Evolutionary conservation across 2,888 invertebrate genomes (phyloP).

Genomic region (Eupsilia transversa): DNA sequence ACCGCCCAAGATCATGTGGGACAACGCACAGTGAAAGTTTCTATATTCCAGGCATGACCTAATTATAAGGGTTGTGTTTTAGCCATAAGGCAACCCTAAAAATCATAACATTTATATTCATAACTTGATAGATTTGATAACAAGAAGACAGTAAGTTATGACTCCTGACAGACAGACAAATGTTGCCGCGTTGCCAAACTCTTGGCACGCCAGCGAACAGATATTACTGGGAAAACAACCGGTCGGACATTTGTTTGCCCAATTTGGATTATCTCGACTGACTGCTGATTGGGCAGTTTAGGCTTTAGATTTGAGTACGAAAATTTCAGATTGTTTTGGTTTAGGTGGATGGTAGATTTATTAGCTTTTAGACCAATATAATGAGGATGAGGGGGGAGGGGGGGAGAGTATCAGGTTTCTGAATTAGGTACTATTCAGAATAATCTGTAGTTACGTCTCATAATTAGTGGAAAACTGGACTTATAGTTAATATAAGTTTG

Average conservation of each 20-base stretch:
- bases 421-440: neutral
- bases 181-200: conserved; percentile 61
- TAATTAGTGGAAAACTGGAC: too few relatives aligned
- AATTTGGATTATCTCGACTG: conserved; percentile 64
- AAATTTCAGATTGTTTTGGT: conserved; percentile 43
- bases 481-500: too few relatives aligned
- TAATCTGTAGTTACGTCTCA: too few relatives aligned
- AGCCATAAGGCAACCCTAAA: neutral
- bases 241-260: conserved; percentile 60
- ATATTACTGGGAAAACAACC: conserved; percentile 60
- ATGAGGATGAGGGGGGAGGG: too few relatives aligned
- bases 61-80: neutral
- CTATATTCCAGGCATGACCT: too few relatives aligned
- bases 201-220: conserved; percentile 37
- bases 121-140: conserved; percentile 63
- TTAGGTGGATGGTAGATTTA: neutral
- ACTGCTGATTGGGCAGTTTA: conserved; percentile 65
- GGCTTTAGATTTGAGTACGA: conserved; percentile 55
- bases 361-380: neutral
- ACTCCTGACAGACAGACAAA: conserved; percentile 68
- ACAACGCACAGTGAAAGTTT: neutral
- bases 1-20: neutral
- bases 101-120: conserved; percentile 18
- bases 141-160: conserved; percentile 68
- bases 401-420: neutral